phyloP scores from a whole-genome alignment of 1,140 invertebrate species.

The roundworm (Caenorhabditis elegans) region WBcel235 BX284603.4:5225501-5226000 shows the following conservation, averaged over 20 bases:
- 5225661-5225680: slow-evolving; percentile 37
- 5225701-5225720: slow-evolving; percentile 68
- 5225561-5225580: not conserved
- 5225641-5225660: slow-evolving; percentile 31
- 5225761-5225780: slow-evolving; percentile 43
- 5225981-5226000: slow-evolving; percentile 62
- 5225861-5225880: slow-evolving; percentile 47
- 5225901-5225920: slow-evolving; percentile 64
- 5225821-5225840: slow-evolving; percentile 47
- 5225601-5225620: not conserved
- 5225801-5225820: slow-evolving; percentile 42
- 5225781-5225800: slow-evolving; percentile 48
- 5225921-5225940: slow-evolving; percentile 68
- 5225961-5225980: slow-evolving; percentile 68
- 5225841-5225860: slow-evolving; percentile 40
- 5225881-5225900: slow-evolving; percentile 46
- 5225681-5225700: slow-evolving; percentile 44
- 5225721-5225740: slow-evolving; percentile 34
- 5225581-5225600: not conserved
- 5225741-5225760: slow-evolving; percentile 42
- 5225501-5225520: too few relatives aligned
- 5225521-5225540: too few relatives aligned
- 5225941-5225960: slow-evolving; percentile 69
- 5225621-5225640: slow-evolving; percentile 43
- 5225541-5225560: too few relatives aligned